Conservation (phyloP, 2,113 vertebrate genomes). For the Axis porcinus region DNA sequence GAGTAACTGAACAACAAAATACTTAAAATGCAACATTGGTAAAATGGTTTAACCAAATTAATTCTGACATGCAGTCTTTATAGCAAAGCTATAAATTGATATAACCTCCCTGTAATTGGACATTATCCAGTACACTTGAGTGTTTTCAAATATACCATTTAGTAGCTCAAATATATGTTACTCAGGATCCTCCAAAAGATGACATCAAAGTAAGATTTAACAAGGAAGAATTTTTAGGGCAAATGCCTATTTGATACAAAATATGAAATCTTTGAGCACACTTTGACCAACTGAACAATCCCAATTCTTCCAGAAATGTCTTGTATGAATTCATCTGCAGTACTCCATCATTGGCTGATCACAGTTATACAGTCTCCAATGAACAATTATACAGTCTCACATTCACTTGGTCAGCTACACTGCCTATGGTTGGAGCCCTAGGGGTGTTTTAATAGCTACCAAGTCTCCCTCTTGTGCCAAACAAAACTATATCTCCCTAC, state of each 20-base stretch:
- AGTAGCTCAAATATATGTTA: not conserved
- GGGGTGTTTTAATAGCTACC: not conserved
- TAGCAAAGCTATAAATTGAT: not conserved
- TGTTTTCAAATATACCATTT: not conserved
- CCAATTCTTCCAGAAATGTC: not conserved
- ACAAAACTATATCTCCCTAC: not conserved
- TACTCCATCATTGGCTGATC: not conserved
- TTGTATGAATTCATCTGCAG: not conserved
- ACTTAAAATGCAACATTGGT: not conserved
- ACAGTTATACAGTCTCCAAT: not conserved
- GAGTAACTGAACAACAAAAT: not conserved
- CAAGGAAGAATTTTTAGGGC: not conserved
- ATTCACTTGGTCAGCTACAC: not conserved
- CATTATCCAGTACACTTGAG: not conserved
- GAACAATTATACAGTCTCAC: not conserved
- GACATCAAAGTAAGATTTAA: not conserved
- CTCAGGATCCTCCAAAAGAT: not conserved
- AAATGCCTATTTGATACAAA: not conserved
- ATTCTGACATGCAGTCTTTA: not conserved
- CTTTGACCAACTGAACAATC: not conserved
- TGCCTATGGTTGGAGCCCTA: not conserved
- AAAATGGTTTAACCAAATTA: not conserved
- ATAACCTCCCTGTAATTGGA: not conserved
- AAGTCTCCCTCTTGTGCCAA: not conserved
- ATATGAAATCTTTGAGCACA: not conserved